Conservation (phyloP, 2,113 vertebrate species). For the Aptenodytes patagonicus region DNA sequence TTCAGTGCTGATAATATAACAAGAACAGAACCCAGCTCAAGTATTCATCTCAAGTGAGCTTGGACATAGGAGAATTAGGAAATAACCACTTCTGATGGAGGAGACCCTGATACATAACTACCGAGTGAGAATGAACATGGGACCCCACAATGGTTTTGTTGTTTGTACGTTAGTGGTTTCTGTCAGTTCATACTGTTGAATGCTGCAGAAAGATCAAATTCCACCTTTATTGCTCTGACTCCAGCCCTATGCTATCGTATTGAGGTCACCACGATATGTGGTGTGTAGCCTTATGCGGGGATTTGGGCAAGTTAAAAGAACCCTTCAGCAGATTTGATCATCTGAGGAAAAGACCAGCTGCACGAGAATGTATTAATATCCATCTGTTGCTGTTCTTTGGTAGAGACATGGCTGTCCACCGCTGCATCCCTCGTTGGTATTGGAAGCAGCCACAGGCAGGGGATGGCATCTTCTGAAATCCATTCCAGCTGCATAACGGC, state of each 20-base stretch:
- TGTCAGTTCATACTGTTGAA: background rate
- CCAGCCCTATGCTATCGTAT: accelerated
- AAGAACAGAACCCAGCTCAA: background rate
- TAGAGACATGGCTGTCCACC: background rate
- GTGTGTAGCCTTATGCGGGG: background rate
- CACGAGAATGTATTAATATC: background rate
- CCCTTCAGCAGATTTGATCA: background rate
- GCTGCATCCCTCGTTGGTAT: background rate
- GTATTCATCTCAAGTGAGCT: background rate
- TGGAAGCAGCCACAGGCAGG: background rate
- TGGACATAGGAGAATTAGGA: background rate
- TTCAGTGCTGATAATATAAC: background rate
- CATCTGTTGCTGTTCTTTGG: background rate
- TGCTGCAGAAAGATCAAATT: background rate
- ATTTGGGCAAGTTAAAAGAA: background rate
- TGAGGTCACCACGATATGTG: accelerated
- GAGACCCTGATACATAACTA: background rate
- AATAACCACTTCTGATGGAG: background rate
- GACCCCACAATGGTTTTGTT: background rate
- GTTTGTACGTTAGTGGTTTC: background rate
- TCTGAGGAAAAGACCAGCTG: background rate
- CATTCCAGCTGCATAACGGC: background rate
- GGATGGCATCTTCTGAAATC: background rate
- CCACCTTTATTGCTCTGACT: background rate
- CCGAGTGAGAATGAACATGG: background rate